A percentile compares a stretch with the other conserved stretches of the same genome.
Evolutionary conservation across 2,888 invertebrate genomes (phyloP).

Genomic region (Agrochola lota): DNA sequence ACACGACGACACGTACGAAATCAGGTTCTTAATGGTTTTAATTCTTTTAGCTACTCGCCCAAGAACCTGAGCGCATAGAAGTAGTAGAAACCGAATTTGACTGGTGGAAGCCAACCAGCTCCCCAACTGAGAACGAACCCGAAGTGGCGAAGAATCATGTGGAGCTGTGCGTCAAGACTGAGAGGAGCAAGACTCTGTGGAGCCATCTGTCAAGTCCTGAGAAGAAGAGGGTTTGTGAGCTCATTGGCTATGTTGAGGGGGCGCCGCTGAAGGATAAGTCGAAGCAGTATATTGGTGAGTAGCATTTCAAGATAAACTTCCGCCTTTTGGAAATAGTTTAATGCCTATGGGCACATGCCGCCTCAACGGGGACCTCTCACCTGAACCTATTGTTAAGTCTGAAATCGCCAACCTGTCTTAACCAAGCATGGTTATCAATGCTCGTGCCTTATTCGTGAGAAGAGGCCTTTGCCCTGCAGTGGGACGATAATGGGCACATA

Average conservation of each 20-base stretch:
- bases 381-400: neutral
- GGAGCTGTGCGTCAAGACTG: conserved; percentile 89
- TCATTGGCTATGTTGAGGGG: conserved; percentile 92
- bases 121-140: conserved; percentile 74
- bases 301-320: neutral
- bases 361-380: too few relatives aligned
- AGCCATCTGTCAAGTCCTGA: conserved; percentile 92
- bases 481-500: neutral
- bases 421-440: too few relatives aligned
- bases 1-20: too few relatives aligned
- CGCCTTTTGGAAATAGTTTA: neutral
- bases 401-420: neutral
- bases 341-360: too few relatives aligned
- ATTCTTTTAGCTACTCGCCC: conserved; percentile 76
- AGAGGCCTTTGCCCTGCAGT: neutral
- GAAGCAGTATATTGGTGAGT: conserved; percentile 91
- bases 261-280: conserved; percentile 85
- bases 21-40: too few relatives aligned
- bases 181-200: conserved; percentile 89
- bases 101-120: conserved; percentile 85
- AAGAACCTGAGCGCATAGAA: conserved; percentile 87
- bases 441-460: too few relatives aligned
- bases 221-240: conserved; percentile 90
- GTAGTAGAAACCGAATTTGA: conserved; percentile 87
- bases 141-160: conserved; percentile 75